Evolutionary conservation across 2,888 invertebrate genomes (phyloP).

Genomic region (Limnephilus marmoratus): DNA sequence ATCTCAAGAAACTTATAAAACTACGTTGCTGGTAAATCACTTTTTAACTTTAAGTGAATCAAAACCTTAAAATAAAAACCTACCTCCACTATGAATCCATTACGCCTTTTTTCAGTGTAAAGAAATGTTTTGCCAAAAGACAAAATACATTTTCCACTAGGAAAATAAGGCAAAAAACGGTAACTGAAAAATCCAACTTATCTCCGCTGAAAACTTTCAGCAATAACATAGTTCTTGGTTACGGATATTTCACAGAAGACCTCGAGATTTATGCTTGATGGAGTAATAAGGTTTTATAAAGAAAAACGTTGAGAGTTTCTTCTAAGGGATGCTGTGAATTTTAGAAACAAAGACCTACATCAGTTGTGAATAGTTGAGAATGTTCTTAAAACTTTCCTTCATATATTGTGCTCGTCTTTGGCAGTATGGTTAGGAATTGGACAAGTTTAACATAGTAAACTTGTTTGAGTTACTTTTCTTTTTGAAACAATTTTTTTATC

Average conservation of each 20-base stretch:
- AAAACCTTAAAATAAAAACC: neutral
- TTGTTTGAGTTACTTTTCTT: neutral
- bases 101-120: neutral
- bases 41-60: neutral
- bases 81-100: neutral
- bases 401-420: neutral
- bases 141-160: neutral
- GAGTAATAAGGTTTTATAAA: slow-evolving; percentile 27
- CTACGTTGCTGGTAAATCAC: neutral
- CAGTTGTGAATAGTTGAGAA: neutral
- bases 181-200: neutral
- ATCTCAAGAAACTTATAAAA: neutral
- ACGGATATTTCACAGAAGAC: slow-evolving; percentile 5
- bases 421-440: neutral
- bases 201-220: slow-evolving; percentile 20
- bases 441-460: neutral
- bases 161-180: neutral
- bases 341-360: neutral
- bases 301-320: slow-evolving; percentile 21
- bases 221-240: slow-evolving; percentile 29
- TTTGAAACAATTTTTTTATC: neutral
- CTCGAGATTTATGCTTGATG: slow-evolving; percentile 20
- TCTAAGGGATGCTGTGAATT: neutral
- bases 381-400: neutral
- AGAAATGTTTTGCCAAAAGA: neutral